Evolutionary conservation across 2,113 vertebrate species (phyloP).

Genomic region (Numenius arquata): DNA sequence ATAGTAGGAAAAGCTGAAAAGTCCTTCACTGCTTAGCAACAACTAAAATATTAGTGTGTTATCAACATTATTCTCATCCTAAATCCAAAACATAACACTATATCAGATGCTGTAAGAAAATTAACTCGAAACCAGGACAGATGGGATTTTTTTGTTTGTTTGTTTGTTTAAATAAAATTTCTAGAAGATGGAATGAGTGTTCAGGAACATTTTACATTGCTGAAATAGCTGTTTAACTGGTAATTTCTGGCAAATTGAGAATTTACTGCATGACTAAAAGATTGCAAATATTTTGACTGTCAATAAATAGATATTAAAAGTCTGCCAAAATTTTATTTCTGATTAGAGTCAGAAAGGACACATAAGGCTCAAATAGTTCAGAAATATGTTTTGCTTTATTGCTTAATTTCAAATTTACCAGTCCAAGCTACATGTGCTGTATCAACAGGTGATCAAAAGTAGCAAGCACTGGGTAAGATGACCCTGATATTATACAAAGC

Average conservation of each 20-base stretch:
- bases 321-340: background rate
- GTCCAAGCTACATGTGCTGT: background rate
- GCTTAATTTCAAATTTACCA: background rate
- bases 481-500: background rate
- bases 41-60: background rate
- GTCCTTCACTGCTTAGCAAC: background rate
- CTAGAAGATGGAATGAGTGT: background rate
- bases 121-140: background rate
- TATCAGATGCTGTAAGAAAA: background rate
- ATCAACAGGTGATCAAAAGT: background rate
- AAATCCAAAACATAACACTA: background rate
- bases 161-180: constrained; percentile 4
- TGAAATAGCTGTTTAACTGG: constrained; percentile 17
- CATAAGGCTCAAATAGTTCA: background rate
- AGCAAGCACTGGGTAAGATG: background rate
- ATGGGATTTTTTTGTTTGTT: background rate
- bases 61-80: background rate
- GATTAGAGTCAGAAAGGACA: background rate
- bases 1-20: background rate
- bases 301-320: background rate
- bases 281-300: background rate
- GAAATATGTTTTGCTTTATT: background rate
- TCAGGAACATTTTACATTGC: background rate
- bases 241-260: constrained; percentile 1
- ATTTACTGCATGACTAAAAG: background rate